A percentile compares a stretch with the other conserved stretches of the same genome.
These are phyloP conservation scores for Camponotus pennsylvanicus DNA, from an alignment of 1,140 invertebrate species.

Conservation along the genomic window DNA sequence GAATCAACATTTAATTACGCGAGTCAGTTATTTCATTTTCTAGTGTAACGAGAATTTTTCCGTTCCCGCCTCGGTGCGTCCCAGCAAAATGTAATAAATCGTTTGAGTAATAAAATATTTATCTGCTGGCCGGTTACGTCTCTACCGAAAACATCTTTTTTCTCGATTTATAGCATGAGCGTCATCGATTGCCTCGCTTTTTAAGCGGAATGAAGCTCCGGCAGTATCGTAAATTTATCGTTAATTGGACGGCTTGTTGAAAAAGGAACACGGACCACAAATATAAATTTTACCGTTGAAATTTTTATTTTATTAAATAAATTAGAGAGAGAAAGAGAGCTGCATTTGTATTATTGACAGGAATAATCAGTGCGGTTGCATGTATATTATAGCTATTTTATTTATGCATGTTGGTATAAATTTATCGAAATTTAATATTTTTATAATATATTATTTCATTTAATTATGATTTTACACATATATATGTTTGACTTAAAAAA, in stretches of 20 bases:
- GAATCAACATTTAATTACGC: slow-evolving; percentile 62
- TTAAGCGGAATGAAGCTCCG: slow-evolving; percentile 39
- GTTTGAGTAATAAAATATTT: slow-evolving; percentile 63
- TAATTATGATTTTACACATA: neutral
- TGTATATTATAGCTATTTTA: neutral
- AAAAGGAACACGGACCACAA: neutral
- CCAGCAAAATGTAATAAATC: slow-evolving; percentile 58
- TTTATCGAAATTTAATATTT: neutral
- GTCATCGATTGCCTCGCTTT: slow-evolving; percentile 50
- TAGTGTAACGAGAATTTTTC: slow-evolving; percentile 60
- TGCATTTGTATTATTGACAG: slow-evolving; percentile 15
- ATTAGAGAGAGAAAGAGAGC: neutral
- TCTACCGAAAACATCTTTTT: slow-evolving; percentile 61
- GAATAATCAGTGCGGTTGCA: neutral
- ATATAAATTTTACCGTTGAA: slow-evolving; percentile 19
- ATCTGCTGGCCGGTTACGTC: slow-evolving; percentile 46
- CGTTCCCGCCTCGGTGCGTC: slow-evolving; percentile 34
- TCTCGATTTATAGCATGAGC: slow-evolving; percentile 46
- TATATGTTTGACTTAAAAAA: too few species aligned
- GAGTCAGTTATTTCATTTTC: slow-evolving; percentile 58
- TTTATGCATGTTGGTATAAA: slow-evolving; percentile 15
- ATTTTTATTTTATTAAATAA: slow-evolving; percentile 36
- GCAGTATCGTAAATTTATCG: slow-evolving; percentile 54
- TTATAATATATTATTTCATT: neutral
- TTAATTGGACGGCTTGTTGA: slow-evolving; percentile 35